Base-by-base conservation (phyloP, 1,140 invertebrate genomes). In the Dolichoris vasculosae region DNA sequence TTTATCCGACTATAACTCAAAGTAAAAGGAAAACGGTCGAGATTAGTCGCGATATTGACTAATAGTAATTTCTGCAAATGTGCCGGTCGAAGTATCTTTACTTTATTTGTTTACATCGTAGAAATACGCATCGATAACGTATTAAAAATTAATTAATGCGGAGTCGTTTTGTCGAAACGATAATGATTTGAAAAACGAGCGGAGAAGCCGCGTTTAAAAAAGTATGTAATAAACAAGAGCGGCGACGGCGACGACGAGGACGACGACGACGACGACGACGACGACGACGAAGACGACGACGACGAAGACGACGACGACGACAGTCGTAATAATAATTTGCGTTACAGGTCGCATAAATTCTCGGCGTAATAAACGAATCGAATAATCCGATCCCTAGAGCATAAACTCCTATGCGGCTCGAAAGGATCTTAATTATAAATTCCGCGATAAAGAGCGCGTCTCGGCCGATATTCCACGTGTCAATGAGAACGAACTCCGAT, bases 361-460 rank as follows among this genome's bases (percentile, higher is more conserved):
- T 8, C 35, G 40, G 40, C 38, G 35, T 35, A 73, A 48, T 76
- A 76, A 76, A 48, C 20, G 8, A 30, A 76, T 30, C 23, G 4
- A 59, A 73, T 43, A 73, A 43, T n/a, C 38, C 38, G 23, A 9
- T 3, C 38, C 40, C 35, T 26, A 6, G 38, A 11, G 43, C 43
- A 46, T 3, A 32, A 69, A 32, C 64, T 35, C 35, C 17, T n/a
- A 38, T 26, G 0, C 59, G n/a, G 51, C 38, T 26, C 3, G 13
- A 30, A 48, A 17, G 30, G 9, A 32, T 35, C 64, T 32, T 51
- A 76, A 84, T 77, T 40, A 77, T 26, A 40, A 63, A 63, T 59
- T 73, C 46, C 40, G 82, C 71, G 71, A 38, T 73, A 43, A 73
- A 38, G 30, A 55, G 75, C 43, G 75, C 69, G 17, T 32, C 30